Conservation (phyloP, 2,888 invertebrate species). For the Plemyria rubiginata region DNA sequence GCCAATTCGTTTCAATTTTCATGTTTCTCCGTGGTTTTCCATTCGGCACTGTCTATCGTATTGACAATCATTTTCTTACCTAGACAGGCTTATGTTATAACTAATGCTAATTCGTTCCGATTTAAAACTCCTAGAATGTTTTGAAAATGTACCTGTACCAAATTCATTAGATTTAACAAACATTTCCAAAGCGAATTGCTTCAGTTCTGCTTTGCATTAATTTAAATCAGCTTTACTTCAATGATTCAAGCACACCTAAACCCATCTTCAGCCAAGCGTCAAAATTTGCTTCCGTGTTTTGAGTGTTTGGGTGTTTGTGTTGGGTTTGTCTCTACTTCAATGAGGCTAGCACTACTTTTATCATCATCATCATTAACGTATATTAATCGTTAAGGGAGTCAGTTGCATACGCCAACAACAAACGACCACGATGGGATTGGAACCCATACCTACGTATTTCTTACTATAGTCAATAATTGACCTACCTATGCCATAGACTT, state of each 20-base stretch:
- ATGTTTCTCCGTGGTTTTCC: constrained; percentile 26
- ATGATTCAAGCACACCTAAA: constrained; percentile 14
- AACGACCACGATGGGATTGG: background rate
- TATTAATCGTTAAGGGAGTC: constrained; percentile 4
- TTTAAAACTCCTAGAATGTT: constrained; percentile 11
- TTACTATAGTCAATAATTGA: background rate
- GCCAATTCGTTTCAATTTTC: constrained; percentile 36
- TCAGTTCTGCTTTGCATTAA: constrained; percentile 29
- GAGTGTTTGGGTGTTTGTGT: too few relatives aligned
- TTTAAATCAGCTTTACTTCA: constrained; percentile 21
- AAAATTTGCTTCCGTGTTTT: constrained; percentile 16
- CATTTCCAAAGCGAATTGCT: constrained; percentile 25
- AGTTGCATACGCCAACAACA: background rate
- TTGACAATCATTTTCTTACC: background rate
- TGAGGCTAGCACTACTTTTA: constrained; percentile 9
- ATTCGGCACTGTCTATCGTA: constrained; percentile 25
- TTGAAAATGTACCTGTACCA: background rate
- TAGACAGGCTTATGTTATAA: background rate
- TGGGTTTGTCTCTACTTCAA: too few relatives aligned
- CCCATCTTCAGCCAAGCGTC: constrained; percentile 18
- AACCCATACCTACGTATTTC: background rate
- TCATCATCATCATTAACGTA: too few relatives aligned
- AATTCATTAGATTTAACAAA: constrained; percentile 1
- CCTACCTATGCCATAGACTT: background rate
- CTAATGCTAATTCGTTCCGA: constrained; percentile 5